Base-by-base conservation (phyloP, 2,797 vertebrate species). In the Lemur catta region DNA sequence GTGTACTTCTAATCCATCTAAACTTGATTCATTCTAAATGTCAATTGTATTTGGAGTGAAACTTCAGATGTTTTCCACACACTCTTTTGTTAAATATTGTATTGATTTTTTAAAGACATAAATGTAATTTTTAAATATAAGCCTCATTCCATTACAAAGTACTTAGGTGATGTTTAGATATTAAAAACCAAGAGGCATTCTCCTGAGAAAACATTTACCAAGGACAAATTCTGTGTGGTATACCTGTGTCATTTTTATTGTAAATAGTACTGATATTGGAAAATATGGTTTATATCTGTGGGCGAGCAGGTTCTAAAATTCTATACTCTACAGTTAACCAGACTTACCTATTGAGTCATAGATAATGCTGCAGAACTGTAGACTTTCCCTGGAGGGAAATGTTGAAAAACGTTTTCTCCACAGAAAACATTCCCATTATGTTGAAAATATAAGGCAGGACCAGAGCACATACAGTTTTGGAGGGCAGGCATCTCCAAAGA, bases 11-110 rank as follows among this genome's bases (percentile, higher is more conserved):
- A n/a, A 90, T 88, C 33, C 61, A 85, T 78, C 48, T 65, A 88
- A 84, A 89, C 67, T 61, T 81, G 78, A 95, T 92, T 92, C 43
- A 85, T 93, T 92, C 38, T 76, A 86, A 95, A 93, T 96, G 89
- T 71, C 50, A 79, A 43, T 82, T 96, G 76, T 63, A 84, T 87
- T 95, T 94, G 14, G 33, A 43, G 24, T 95, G 10, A 96, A 93
- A 82, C 26, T 88, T 91, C 63, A 72, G 74, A 46, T 84, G 28
- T 89, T 97, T 96, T 33, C 85, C 8, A 0, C 7, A 85, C 0
- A 28, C 14, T 86, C 14, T 81, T 93, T 96, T 91, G 38, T 95
- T 95, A 0, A 96, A 92, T 28, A 4, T 84, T 92, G 22, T 41
- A 81, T 87, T 96, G 74, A 95, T 93, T 91, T 93, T 50, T 79